phyloP scores from a whole-genome alignment of 92 coral and sea anemone genomes.

The Anthopleura xanthogrammica region DNA sequence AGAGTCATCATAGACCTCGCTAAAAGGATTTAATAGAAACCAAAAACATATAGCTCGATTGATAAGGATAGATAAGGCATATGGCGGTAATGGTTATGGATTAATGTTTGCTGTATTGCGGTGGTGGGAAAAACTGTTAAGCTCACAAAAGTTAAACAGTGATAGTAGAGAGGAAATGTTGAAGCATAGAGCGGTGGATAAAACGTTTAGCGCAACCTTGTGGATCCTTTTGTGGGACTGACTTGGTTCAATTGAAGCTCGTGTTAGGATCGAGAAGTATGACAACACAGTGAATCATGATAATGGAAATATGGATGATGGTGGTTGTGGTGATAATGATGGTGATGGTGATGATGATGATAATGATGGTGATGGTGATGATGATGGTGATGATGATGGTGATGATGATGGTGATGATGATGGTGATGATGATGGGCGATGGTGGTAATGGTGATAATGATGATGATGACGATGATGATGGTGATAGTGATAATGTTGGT shows the following conservation, averaged over 20 bases:
- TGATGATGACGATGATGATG: neutral
- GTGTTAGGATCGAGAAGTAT: neutral
- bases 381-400: too few species aligned
- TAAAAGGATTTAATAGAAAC: neutral
- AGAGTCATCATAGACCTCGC: neutral
- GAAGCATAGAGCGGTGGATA: neutral
- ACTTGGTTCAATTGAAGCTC: too few species aligned
- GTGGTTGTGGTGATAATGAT: too few species aligned
- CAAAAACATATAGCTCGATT: neutral
- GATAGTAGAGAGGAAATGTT: neutral
- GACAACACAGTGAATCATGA: too few species aligned
- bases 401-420: too few species aligned
- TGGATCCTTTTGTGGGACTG: too few species aligned
- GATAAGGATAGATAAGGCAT: too few species aligned
- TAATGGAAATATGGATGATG: too few species aligned
- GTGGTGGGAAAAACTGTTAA: neutral
- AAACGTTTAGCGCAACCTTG: neutral
- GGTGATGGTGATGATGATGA: too few species aligned
- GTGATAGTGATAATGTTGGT: neutral
- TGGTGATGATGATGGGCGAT: too few species aligned
- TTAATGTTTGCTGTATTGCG: neutral
- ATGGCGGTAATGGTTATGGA: neutral
- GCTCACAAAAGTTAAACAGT: too few species aligned
- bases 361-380: too few species aligned
- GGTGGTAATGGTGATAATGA: neutral